phyloP scores from a whole-genome alignment of 2,888 invertebrate species.

The Ramazzottius varieornatus region DNA sequence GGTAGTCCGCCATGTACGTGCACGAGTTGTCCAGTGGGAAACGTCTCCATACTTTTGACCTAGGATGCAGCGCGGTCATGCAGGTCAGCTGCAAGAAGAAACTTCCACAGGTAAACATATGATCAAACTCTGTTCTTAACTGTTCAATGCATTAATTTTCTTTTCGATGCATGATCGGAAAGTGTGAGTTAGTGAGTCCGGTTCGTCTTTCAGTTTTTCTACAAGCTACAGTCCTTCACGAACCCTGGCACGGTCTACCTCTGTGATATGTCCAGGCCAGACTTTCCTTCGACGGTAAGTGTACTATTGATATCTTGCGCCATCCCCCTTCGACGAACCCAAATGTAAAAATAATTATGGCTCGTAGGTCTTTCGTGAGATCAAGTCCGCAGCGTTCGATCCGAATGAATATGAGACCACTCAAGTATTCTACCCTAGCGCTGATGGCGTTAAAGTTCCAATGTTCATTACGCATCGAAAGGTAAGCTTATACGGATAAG shows the following conservation, averaged over 20 bases:
- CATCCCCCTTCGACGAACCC: too few species aligned
- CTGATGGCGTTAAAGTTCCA: constrained; percentile 72
- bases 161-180: neutral
- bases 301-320: too few species aligned
- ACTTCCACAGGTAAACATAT: constrained; percentile 11
- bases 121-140: neutral
- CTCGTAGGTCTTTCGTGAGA: constrained; percentile 49
- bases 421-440: constrained; percentile 72
- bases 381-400: constrained; percentile 56
- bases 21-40: constrained; percentile 44
- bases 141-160: neutral
- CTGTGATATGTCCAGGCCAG: constrained; percentile 50
- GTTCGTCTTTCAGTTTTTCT: constrained; percentile 39
- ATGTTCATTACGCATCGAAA: constrained; percentile 52
- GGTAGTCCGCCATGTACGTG: constrained; percentile 53
- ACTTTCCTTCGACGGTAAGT: too few species aligned
- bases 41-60: constrained; percentile 40
- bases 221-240: constrained; percentile 72
- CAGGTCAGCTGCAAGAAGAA: constrained; percentile 53
- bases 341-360: neutral
- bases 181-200: neutral
- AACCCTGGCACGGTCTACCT: constrained; percentile 63
- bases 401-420: constrained; percentile 47
- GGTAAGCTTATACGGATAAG: constrained; percentile 12
- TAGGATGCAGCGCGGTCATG: constrained; percentile 61